phyloP scores from a whole-genome alignment of 2,888 invertebrate species.

The Adelognathus sp. region DNA sequence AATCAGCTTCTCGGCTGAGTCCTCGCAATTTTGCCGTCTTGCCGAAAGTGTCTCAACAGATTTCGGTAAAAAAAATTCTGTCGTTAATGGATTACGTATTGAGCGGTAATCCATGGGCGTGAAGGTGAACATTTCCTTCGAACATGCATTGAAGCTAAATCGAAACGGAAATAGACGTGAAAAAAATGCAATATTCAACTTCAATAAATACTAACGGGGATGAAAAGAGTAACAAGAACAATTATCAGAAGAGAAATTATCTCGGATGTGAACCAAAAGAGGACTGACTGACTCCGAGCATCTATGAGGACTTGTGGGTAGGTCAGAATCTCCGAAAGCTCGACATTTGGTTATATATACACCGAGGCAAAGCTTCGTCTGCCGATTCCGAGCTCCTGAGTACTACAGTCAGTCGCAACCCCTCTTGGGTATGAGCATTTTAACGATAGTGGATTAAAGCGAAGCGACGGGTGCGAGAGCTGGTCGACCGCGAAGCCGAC shows the following conservation, averaged over 20 bases:
- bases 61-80: too few species aligned
- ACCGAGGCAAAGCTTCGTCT: neutral
- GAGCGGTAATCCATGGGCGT: too few species aligned
- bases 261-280: neutral
- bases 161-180: neutral
- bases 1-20: too few species aligned
- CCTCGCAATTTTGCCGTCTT: too few species aligned
- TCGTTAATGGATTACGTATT: too few species aligned
- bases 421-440: neutral
- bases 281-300: neutral
- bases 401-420: neutral
- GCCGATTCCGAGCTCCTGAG: neutral
- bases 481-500: conserved; percentile 10
- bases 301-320: neutral
- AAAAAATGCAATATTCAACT: neutral
- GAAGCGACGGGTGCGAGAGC: conserved; percentile 15
- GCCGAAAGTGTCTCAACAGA: too few species aligned
- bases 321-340: neutral
- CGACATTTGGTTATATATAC: neutral
- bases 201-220: neutral
- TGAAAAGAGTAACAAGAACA: neutral
- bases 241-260: neutral
- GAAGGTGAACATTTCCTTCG: too few species aligned
- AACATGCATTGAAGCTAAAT: too few species aligned
- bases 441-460: conserved; percentile 22